Conservation (phyloP, 1,140 invertebrate species). For the Battus philenor region DNA sequence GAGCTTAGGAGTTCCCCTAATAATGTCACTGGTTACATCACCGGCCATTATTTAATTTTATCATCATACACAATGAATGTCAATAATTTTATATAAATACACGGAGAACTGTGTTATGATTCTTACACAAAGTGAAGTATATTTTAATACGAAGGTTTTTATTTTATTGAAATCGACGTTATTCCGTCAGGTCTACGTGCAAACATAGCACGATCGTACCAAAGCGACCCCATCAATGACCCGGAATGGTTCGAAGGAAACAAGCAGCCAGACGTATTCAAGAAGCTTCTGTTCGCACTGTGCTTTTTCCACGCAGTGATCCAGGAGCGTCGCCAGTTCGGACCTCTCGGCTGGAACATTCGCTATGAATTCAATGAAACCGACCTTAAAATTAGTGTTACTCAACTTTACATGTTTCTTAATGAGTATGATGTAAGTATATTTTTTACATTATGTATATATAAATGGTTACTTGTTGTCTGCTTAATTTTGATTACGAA, state of each 20-base stretch:
- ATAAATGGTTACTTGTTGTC: too few relatives aligned
- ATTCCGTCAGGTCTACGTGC: constrained; percentile 78
- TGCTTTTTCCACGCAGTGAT: constrained; percentile 97
- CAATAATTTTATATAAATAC: too few relatives aligned
- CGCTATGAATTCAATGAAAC: constrained; percentile 97
- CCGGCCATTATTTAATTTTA: too few relatives aligned
- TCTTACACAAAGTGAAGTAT: too few relatives aligned
- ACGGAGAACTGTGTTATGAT: too few relatives aligned
- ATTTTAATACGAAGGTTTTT: too few relatives aligned
- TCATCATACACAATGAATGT: too few relatives aligned
- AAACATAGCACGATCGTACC: constrained; percentile 86
- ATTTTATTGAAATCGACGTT: not conserved
- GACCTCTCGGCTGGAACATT: constrained; percentile 96
- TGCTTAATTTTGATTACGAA: too few relatives aligned
- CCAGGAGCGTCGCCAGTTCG: constrained; percentile 92
- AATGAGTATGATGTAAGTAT: constrained; percentile 84
- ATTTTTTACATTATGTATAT: too few relatives aligned
- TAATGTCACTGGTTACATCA: too few relatives aligned
- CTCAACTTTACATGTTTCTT: constrained; percentile 92
- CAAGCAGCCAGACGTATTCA: constrained; percentile 86
- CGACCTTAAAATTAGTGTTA: constrained; percentile 91
- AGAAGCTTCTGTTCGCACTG: constrained; percentile 91
- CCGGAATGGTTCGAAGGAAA: constrained; percentile 91
- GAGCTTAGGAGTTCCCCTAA: too few relatives aligned
- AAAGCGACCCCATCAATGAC: constrained; percentile 92